phyloP scores from a whole-genome alignment of 1,140 invertebrate genomes.

The Diprion similis region DNA sequence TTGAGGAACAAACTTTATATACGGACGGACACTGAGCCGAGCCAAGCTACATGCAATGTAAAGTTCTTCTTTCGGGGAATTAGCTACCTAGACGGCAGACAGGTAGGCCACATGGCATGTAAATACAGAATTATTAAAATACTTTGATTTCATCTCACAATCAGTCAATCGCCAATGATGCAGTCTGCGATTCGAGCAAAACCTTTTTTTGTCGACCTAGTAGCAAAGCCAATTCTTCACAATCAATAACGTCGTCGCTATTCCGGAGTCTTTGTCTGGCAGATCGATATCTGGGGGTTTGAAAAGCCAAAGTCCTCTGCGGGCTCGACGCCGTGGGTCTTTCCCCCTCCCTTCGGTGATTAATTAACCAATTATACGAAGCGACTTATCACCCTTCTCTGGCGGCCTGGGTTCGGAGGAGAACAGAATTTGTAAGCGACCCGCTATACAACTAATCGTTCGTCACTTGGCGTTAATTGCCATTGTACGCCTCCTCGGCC shows the following conservation, averaged over 20 bases:
- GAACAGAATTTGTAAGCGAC: conserved; percentile 2
- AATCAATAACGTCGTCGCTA: neutral
- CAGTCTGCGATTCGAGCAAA: too few species aligned
- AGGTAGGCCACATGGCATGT: too few species aligned
- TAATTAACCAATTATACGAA: conserved; percentile 8
- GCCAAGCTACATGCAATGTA: too few species aligned
- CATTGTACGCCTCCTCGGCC: neutral
- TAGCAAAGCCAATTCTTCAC: neutral
- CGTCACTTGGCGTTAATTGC: conserved; percentile 3
- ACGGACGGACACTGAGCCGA: too few species aligned
- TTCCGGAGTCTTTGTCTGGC: neutral
- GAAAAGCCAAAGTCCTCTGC: conserved; percentile 7
- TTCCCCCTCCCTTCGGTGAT: neutral
- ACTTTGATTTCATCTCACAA: too few species aligned
- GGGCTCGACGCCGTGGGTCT: neutral
- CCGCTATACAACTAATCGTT: conserved; percentile 1
- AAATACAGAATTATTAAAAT: too few species aligned
- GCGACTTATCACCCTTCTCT: neutral
- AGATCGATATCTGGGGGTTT: conserved; percentile 1
- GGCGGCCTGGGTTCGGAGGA: neutral
- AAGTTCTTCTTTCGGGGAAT: too few species aligned
- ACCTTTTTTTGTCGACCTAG: too few species aligned
- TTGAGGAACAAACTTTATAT: too few species aligned
- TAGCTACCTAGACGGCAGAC: too few species aligned
- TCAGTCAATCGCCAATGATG: too few species aligned